A percentile compares a stretch with the other conserved stretches of the same genome.
Conservation (phyloP, 2,888 invertebrate genomes). For the Diplolepis rosae region DNA sequence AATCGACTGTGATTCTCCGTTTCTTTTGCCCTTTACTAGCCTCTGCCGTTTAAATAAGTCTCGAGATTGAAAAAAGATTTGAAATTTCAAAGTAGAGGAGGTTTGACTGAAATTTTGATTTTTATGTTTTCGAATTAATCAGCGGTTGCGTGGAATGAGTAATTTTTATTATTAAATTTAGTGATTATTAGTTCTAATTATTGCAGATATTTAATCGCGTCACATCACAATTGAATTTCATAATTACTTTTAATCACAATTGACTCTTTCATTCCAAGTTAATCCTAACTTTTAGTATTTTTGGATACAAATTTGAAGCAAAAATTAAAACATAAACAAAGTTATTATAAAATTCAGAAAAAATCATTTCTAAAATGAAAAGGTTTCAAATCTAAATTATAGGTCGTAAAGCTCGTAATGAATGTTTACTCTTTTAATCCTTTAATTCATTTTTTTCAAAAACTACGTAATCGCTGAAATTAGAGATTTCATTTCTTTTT, state of each 20-base stretch:
- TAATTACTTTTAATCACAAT: too few species aligned
- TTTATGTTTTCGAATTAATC: not conserved
- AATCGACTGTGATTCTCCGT: conserved; percentile 22
- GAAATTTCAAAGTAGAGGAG: not conserved
- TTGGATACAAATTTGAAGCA: too few species aligned
- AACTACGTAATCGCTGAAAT: not conserved
- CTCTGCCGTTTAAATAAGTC: not conserved
- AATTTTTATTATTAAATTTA: conserved; percentile 32
- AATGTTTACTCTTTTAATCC: too few species aligned
- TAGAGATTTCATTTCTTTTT: too few species aligned
- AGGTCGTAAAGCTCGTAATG: too few species aligned
- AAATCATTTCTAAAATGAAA: too few species aligned
- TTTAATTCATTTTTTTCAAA: not conserved
- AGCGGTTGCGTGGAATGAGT: not conserved
- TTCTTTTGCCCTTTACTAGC: not conserved
- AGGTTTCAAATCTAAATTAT: too few species aligned
- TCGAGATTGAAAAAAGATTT: not conserved
- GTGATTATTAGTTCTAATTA: conserved; percentile 40
- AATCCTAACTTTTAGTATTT: too few species aligned
- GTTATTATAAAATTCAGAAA: too few species aligned
- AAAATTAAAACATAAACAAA: too few species aligned
- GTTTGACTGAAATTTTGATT: conserved; percentile 3
- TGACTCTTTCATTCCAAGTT: too few species aligned
- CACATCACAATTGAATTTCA: too few species aligned
- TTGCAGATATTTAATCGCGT: conserved; percentile 33